Conservation (phyloP, 2,113 vertebrate genomes). For the Pan paniscus region DNA sequence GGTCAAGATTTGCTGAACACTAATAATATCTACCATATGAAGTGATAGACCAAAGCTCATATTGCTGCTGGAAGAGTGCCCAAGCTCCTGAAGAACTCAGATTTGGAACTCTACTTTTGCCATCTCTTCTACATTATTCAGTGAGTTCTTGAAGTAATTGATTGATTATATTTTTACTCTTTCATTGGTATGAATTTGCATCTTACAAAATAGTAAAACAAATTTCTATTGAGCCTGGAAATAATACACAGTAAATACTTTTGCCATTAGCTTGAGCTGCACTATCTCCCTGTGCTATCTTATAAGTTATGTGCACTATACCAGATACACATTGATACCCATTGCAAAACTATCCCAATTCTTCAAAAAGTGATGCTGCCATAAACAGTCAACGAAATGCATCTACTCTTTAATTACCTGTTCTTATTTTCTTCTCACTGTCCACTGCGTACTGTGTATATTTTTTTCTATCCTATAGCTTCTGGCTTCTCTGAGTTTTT, state of each 20-base stretch:
- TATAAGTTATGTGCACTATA: not conserved
- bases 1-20: not conserved
- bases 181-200: not conserved
- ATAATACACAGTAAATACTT: not conserved
- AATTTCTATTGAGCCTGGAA: not conserved
- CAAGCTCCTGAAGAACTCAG: not conserved
- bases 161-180: not conserved
- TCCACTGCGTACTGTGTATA: not conserved
- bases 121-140: not conserved
- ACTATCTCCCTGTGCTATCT: not conserved
- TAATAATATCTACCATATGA: not conserved
- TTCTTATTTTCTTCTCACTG: not conserved
- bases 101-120: not conserved
- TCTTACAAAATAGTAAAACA: not conserved
- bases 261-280: not conserved
- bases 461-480: not conserved
- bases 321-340: not conserved
- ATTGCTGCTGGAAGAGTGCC: not conserved
- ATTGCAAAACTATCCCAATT: not conserved
- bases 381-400: not conserved
- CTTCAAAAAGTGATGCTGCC: not conserved
- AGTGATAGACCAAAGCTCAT: not conserved
- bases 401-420: not conserved
- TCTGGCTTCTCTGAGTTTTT: not conserved
- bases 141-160: not conserved